Conservation (phyloP, 2,888 invertebrate genomes). For the Ptilodon capucinus region DNA sequence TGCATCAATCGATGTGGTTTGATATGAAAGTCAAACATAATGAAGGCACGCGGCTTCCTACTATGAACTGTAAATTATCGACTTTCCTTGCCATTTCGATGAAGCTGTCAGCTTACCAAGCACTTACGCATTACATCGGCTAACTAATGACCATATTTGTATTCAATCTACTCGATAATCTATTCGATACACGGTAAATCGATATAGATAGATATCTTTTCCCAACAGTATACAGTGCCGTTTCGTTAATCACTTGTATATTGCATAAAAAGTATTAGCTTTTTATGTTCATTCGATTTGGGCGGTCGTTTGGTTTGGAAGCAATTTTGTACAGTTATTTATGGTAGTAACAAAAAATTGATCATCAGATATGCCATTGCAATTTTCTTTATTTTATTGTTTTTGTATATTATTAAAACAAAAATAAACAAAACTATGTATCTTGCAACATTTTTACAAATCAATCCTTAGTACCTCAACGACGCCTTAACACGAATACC, state of each 20-base stretch:
- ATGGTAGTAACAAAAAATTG: background rate
- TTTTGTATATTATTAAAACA: no score
- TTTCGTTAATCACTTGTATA: background rate
- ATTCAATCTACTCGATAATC: conserved; percentile 17
- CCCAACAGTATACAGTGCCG: conserved; percentile 5
- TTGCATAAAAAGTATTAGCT: background rate
- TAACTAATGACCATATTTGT: conserved; percentile 9
- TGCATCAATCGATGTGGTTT: no score
- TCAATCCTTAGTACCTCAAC: no score
- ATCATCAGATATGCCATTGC: background rate
- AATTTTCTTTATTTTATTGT: background rate
- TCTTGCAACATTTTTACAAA: no score
- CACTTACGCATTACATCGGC: conserved; percentile 2
- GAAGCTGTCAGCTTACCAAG: conserved; percentile 1
- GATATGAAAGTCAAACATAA: no score
- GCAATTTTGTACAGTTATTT: background rate
- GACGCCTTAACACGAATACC: no score
- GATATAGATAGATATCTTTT: conserved; percentile 14
- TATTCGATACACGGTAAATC: conserved; percentile 9
- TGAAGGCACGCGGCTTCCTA: no score
- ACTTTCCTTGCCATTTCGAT: background rate
- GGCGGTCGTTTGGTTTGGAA: background rate
- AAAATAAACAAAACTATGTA: no score
- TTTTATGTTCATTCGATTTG: background rate
- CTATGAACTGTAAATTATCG: background rate